Base-by-base conservation (phyloP, 2,888 invertebrate genomes). In the Subacronicta megacephala region DNA sequence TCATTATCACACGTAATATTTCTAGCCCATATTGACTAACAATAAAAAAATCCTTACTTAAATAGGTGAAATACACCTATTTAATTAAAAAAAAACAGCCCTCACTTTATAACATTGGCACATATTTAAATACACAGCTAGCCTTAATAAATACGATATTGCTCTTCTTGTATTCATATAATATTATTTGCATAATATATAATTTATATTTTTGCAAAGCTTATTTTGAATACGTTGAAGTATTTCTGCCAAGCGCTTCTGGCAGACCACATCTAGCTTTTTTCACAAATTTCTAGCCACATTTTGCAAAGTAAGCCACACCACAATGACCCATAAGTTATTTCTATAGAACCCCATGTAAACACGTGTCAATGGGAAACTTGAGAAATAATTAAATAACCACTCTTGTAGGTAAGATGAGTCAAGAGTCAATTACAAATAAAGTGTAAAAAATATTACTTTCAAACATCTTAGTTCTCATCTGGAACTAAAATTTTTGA, bases 221-320 rank as follows among this genome's bases (percentile, higher is more conserved):
- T 43, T 52, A 18, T 29, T 36, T 18, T 38, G 12, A 13, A 20
- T 10, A 31, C 12, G 15, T 17, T 52, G 53, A 63, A 67, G 54
- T 57, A 53, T 54, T 47, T 16, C 53, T 43, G 44, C 60, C 46
- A 72, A 75, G 74, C 76, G 9, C 16, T 49, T 55, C 20, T 55
- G 55, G 59, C 62, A 64, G 61, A 62, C 60, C 62, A 79, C 75
- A 74, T 62, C 9, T 60, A 73, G 73, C 72, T 41, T 53, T 60
- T 43, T 46, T 54, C 62, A 72, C 55, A 62, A 41, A 37, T 29
- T 23, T 68, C 54, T 78, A 79, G 79, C 72, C 64, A 80, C 69
- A 78, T 15, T 53, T 62, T 74, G 75, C 75, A 23, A 47, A 37
- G 53, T 15, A 81, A 81, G 81, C 81, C 65, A 80, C 79, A 75